Conservation (phyloP, 1,140 invertebrate species). For the Eciton burchellii region DNA sequence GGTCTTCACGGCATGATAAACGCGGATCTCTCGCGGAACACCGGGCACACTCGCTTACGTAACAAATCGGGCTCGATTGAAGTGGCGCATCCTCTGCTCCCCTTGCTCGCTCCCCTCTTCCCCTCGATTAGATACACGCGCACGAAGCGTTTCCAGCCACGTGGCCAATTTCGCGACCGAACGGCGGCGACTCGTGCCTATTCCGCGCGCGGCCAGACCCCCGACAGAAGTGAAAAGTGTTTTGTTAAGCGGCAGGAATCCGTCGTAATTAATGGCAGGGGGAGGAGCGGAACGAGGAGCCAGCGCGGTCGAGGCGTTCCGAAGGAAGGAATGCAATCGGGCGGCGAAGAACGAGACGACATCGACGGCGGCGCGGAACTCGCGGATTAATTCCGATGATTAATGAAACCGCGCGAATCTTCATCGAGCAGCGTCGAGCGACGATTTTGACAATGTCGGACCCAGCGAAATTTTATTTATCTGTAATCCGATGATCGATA, state of each 20-base stretch:
- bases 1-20: conserved; percentile 66
- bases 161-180: conserved; percentile 78
- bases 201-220: conserved; percentile 16
- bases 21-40: conserved; percentile 41
- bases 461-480: conserved; percentile 41
- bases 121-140: conserved; percentile 24
- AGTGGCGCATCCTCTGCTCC: conserved; percentile 42
- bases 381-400: conserved; percentile 25
- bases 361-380: conserved; percentile 2
- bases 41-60: conserved; percentile 62
- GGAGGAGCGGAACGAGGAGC: not conserved
- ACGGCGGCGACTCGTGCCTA: conserved; percentile 63
- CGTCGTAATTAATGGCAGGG: conserved; percentile 68
- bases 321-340: not conserved
- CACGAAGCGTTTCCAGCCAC: conserved; percentile 75
- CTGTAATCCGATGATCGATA: conserved; percentile 24
- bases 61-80: conserved; percentile 70
- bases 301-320: not conserved
- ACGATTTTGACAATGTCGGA: conserved; percentile 24
- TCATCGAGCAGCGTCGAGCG: not conserved
- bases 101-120: conserved; percentile 9
- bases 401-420: conserved; percentile 23
- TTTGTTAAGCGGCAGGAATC: conserved; percentile 67
- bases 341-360: conserved; percentile 22
- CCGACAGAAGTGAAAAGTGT: conserved; percentile 66